A percentile compares a stretch with the other conserved stretches of the same genome.
Evolutionary conservation across 2,113 vertebrate species (phyloP).

Genomic region (Platycercus adscitus): DNA sequence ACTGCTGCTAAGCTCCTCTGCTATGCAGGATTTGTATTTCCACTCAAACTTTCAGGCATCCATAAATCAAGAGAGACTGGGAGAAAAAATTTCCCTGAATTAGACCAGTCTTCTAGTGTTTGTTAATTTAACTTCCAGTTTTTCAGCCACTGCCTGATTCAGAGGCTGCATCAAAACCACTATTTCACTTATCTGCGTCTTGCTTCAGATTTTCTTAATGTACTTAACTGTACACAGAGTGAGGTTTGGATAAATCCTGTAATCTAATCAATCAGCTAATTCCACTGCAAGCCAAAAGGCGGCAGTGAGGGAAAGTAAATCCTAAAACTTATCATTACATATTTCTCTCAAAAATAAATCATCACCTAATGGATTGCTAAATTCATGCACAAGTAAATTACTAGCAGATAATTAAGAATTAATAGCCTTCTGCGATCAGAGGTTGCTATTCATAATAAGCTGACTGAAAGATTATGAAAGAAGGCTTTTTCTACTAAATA

Average conservation of each 20-base stretch:
- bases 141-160: conserved; percentile 16
- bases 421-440: conserved; percentile 48
- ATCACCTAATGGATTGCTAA: conserved; percentile 38
- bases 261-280: conserved; percentile 69
- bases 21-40: not conserved
- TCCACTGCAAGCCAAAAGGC: conserved; percentile 19
- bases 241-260: conserved; percentile 57
- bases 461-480: conserved; percentile 20
- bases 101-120: not conserved
- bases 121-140: conserved; percentile 28
- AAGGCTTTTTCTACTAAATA: conserved; percentile 25
- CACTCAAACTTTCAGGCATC: not conserved
- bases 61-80: conserved; percentile 7
- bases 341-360: conserved; percentile 59
- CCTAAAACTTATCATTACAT: conserved; percentile 40
- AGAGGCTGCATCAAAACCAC: conserved; percentile 23
- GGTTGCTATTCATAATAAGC: conserved; percentile 25
- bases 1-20: not conserved
- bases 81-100: not conserved
- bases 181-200: conserved; percentile 39
- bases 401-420: conserved; percentile 62
- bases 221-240: conserved; percentile 54
- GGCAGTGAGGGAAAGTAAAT: not conserved
- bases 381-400: conserved; percentile 55
- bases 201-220: conserved; percentile 64